Evolutionary conservation across 2,797 vertebrate species (phyloP).

Genomic region (Streptopelia turtur): DNA sequence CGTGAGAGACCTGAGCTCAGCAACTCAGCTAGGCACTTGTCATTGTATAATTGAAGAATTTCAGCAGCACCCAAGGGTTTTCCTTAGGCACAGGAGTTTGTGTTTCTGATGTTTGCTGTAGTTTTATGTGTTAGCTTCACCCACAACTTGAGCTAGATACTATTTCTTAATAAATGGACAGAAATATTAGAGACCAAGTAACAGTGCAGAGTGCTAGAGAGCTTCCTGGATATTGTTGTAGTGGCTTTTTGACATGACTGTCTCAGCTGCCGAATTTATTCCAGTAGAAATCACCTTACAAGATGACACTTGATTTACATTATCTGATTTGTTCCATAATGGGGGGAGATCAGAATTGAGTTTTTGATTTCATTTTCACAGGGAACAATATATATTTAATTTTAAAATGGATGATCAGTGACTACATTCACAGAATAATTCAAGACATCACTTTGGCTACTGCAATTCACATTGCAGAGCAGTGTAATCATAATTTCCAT

Average conservation of each 20-base stretch:
- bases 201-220: not conserved
- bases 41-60: not conserved
- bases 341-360: not conserved
- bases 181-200: not conserved
- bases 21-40: not conserved
- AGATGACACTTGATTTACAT: conserved; percentile 42
- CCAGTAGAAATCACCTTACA: conserved; percentile 20
- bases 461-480: not conserved
- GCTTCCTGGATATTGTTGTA: not conserved
- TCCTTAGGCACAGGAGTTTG: not conserved
- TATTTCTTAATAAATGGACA: conserved; percentile 4
- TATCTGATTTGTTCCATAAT: conserved; percentile 48
- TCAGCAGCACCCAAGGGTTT: not conserved
- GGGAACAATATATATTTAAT: conserved; percentile 59
- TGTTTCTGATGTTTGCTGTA: not conserved
- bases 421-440: conserved; percentile 34
- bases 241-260: conserved; percentile 20
- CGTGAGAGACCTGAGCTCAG: not conserved
- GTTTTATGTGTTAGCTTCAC: not conserved
- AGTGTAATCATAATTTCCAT: not conserved
- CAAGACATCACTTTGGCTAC: not conserved
- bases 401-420: conserved; percentile 33
- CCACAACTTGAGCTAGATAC: not conserved
- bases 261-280: conserved; percentile 44
- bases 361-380: conserved; percentile 56